Evolutionary conservation across 2,113 vertebrate species (phyloP), one percentile per base, ranked within the genome.

Genomic region (Cyrtonyx montezumae): DNA sequence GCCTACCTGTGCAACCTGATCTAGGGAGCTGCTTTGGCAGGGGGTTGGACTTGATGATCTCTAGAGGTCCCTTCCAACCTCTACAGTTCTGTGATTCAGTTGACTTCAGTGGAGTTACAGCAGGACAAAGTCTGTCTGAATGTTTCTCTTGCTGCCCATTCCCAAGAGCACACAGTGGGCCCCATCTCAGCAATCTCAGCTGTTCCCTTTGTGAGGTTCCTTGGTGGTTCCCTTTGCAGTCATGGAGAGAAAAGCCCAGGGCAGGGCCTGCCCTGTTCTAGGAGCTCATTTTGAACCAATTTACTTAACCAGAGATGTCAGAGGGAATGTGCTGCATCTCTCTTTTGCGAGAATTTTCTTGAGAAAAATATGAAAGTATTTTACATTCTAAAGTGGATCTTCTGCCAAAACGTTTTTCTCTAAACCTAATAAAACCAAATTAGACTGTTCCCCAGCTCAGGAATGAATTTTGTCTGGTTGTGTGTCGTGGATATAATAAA

Each of bases 401-500:
- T 67, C 87, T 90, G 79, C 46, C 61, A 68, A 83, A 88, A 84
- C 75, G 1, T 70, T 93, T 90, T 84, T 59, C 48, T 86, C 37
- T 55, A 67, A 77, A 46, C n/a, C 46, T 88, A 84, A 84, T 90
- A 91, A 90, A 94, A 81, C 34, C 69, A 71, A 91, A 93, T 96
- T 51, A 91, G 79, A 40, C 42, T 90, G 34, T 81, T 88, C 34
- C 23, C 53, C 69, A 91, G 51, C 75, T 84, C 65, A 90, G 86
- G 93, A 93, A 91, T 95, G 46, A 96, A 84, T 95, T 94, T 93
- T 71, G 69, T 61, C 93, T 94, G 61, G 43, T 93, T 95, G 90
- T 68, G 77, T 96, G 86, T 95, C 83, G 62, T 22, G 21, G 77
- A 34, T 93, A 76, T 61, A 84, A 23, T 95, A 96, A 96, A 96